Base-by-base conservation (phyloP, 2,888 invertebrate genomes). In the Sinhomidia bicolor region DNA sequence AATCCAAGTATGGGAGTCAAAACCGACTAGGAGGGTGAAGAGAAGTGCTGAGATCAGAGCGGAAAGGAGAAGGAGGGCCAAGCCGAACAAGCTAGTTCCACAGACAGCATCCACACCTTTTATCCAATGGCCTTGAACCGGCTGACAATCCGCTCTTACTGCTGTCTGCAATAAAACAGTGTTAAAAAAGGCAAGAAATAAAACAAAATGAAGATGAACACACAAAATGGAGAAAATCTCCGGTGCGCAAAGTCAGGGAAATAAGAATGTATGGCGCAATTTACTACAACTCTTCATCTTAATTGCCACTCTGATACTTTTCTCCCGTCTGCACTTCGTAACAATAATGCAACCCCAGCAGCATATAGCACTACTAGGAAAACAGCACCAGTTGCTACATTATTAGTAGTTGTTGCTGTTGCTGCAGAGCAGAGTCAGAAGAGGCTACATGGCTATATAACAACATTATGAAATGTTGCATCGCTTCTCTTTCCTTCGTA, bases 1-100 rank as follows among this genome's bases (percentile, higher is more conserved):
- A 93, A 98, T 98, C 98, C 99, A 99, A 9, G 98, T 98, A 93
- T 98, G 98, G 4, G 98, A 98, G 93, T 98, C 98, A 82, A 99
- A 96, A 95, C 98, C 97, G 79, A 98, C 98, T 92, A 98, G 96
- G 41, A 98, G 96, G 0, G 98, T 98, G 93, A 99, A 96, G 92
- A 98, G 95, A 91, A 99, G 95, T 12, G 98, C 98, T 44, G 98
- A 97, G 54, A 96, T 95, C 54, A 97, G 95, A 89, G 98, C 96
- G 41, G 98, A 97, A 88, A 97, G 94, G 92, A 99, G 95, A 95
- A 99, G 97, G 85, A 98, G 95, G 1, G 97, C 96, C 91, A 98
- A 94, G 81, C 97, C 98, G 93, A 93, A 93, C 23, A 92, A 88
- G 82, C 91, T 91, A 29, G 91, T 90, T 65, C 89, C 90, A 87